A percentile compares a stretch with the other conserved stretches of the same genome.
Evolutionary conservation across 2,113 vertebrate species (phyloP).

Genomic region (Dipodomys stephensi): DNA sequence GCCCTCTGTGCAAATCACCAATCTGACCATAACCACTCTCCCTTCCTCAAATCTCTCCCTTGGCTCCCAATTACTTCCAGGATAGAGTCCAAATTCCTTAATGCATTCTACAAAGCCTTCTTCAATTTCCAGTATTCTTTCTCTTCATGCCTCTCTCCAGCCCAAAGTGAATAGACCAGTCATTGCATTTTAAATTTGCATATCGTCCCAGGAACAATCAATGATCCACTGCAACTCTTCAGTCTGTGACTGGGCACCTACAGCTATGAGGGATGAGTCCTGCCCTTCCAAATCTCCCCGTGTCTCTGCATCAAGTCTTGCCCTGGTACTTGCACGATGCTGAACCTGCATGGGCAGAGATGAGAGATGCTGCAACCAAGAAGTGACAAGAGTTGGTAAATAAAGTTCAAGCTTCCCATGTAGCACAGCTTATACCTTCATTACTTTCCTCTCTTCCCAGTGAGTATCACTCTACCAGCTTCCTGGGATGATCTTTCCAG

Average conservation of each 20-base stretch:
- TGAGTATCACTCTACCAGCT: background rate
- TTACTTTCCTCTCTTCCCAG: background rate
- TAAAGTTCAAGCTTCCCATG: background rate
- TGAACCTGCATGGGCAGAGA: background rate
- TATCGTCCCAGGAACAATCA: background rate
- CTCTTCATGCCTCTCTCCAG: background rate
- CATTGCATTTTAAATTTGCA: accelerated
- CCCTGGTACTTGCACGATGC: background rate
- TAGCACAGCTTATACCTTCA: background rate
- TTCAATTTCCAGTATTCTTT: background rate
- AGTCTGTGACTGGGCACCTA: background rate
- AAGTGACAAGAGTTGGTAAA: background rate
- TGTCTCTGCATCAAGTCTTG: background rate
- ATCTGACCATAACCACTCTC: background rate
- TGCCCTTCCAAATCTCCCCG: background rate
- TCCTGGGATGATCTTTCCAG: background rate
- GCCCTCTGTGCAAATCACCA: background rate
- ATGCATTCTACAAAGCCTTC: background rate
- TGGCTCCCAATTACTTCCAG: background rate
- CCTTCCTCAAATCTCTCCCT: background rate
- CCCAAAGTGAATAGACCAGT: background rate
- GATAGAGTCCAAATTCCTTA: background rate
- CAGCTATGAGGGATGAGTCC: background rate
- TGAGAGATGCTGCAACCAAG: too few relatives aligned
- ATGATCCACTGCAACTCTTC: background rate